phyloP scores from a whole-genome alignment of 2,888 invertebrate genomes.

The Rhogogaster chlorosoma region DNA sequence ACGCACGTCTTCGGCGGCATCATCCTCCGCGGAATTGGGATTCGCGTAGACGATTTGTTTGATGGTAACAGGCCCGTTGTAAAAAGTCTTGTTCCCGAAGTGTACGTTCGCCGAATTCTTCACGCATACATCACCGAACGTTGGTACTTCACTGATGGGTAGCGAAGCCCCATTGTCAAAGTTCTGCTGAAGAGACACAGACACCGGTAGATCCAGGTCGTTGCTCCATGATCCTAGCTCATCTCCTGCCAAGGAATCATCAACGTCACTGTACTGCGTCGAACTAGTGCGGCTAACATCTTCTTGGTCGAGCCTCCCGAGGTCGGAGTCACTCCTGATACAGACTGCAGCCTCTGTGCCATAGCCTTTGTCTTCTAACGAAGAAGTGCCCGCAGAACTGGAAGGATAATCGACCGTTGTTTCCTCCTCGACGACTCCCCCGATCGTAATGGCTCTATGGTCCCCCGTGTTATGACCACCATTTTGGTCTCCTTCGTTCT shows the following conservation, averaged over 20 bases:
- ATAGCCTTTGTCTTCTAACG: background rate
- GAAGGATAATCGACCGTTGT: background rate
- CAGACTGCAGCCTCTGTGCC: background rate
- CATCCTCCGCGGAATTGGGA: constrained; percentile 57
- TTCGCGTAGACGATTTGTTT: constrained; percentile 84
- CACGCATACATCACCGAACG: constrained; percentile 83
- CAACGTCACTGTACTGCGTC: constrained; percentile 66
- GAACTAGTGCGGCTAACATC: constrained; percentile 53
- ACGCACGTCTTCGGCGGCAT: background rate
- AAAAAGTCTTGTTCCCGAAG: constrained; percentile 88
- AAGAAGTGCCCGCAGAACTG: background rate
- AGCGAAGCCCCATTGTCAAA: constrained; percentile 62
- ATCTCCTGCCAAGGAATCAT: constrained; percentile 56
- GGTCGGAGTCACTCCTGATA: background rate
- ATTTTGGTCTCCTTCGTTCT: constrained; percentile 7
- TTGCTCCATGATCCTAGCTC: constrained; percentile 56
- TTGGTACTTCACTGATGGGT: constrained; percentile 71
- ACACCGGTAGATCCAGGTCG: constrained; percentile 43
- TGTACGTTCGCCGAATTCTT: constrained; percentile 86
- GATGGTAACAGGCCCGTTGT: constrained; percentile 89
- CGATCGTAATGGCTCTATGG: background rate
- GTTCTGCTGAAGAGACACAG: constrained; percentile 53
- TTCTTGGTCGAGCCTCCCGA: constrained; percentile 23
- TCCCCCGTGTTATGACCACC: background rate
- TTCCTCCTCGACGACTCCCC: constrained; percentile 13